Evolutionary conservation across 1,140 invertebrate species (phyloP).

Genomic region (Thaumetopoea pityocampa): DNA sequence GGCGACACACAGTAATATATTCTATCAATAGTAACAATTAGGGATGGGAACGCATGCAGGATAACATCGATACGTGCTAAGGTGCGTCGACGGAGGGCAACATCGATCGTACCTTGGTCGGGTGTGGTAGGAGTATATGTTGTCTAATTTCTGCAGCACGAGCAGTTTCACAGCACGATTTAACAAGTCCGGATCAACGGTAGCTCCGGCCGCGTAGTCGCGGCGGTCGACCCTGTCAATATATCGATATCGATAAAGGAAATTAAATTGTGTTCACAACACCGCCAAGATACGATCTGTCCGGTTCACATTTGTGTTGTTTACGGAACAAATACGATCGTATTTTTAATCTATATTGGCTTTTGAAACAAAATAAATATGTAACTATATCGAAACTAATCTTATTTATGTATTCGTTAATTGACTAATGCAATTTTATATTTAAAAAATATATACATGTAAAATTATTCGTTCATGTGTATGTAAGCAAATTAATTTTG

Average conservation of each 20-base stretch:
- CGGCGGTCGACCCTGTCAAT: conserved; percentile 73
- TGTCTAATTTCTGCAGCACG: conserved; percentile 70
- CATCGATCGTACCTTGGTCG: conserved; percentile 75
- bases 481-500: no score
- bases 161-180: conserved; percentile 69
- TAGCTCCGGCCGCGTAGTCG: conserved; percentile 55
- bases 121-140: conserved; percentile 73
- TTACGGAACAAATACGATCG: no score
- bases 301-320: conserved; percentile 2
- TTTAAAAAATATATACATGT: no score
- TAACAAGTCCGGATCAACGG: conserved; percentile 63
- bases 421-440: no score
- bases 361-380: no score
- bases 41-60: conserved; percentile 25
- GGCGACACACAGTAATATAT: no score
- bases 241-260: conserved; percentile 61
- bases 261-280: conserved; percentile 40
- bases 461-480: no score
- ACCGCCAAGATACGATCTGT: conserved; percentile 48
- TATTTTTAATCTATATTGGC: no score
- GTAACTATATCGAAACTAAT: no score
- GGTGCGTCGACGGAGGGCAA: conserved; percentile 27
- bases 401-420: no score
- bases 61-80: conserved; percentile 22
- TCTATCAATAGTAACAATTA: conserved; percentile 12